Conservation (phyloP, 2,797 vertebrate species). For the Sebastiscus tertius region DNA sequence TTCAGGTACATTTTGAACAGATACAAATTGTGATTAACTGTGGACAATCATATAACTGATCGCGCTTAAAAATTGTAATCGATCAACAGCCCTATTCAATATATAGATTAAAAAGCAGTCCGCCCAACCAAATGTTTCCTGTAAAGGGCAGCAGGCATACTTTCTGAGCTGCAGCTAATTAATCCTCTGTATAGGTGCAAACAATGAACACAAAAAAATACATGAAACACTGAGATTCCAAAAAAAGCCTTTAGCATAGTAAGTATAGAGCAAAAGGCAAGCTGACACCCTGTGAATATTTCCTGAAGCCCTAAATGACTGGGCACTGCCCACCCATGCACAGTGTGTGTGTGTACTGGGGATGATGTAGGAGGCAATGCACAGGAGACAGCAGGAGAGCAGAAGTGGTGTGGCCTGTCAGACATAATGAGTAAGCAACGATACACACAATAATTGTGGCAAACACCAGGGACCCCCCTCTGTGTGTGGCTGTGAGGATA, state of each 20-base stretch:
- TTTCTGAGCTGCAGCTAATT: background rate
- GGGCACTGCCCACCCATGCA: slow-evolving; percentile 23
- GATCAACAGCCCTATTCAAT: background rate
- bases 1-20: too few species aligned
- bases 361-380: slow-evolving; percentile 62
- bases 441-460: slow-evolving; percentile 83
- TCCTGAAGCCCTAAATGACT: slow-evolving; percentile 37
- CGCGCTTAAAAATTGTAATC: too few species aligned
- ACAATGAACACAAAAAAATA: background rate
- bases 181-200: background rate
- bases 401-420: slow-evolving; percentile 82
- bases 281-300: slow-evolving; percentile 32
- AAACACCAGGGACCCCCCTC: slow-evolving; percentile 74
- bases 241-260: slow-evolving; percentile 12
- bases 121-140: background rate
- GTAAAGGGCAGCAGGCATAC: background rate
- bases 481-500: slow-evolving; percentile 59
- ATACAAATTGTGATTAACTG: too few species aligned
- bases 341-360: slow-evolving; percentile 20
- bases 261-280: slow-evolving; percentile 5
- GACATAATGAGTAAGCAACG: slow-evolving; percentile 86
- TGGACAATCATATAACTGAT: too few species aligned
- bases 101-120: background rate
- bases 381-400: slow-evolving; percentile 73
- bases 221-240: background rate